Evolutionary conservation across 2,113 vertebrate species (phyloP).

Genomic region (Oreotrochilus melanogaster): DNA sequence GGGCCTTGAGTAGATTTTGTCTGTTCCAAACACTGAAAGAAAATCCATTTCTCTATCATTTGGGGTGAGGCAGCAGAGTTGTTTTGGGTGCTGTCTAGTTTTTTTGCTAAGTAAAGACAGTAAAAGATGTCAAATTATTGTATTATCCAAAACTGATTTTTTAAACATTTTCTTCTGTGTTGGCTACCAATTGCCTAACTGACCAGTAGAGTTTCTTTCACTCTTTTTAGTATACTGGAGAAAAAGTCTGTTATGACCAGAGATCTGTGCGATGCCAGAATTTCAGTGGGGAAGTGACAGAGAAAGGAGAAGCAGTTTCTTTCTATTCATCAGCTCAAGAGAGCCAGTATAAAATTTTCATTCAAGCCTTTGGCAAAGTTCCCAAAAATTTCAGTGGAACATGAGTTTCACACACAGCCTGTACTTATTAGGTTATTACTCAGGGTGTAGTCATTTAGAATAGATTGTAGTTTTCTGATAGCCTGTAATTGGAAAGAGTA

Average conservation of each 20-base stretch:
- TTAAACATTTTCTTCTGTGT: neutral
- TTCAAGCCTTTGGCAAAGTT: slow-evolving; percentile 53
- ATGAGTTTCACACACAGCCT: slow-evolving; percentile 41
- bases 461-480: neutral
- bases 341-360: slow-evolving; percentile 18
- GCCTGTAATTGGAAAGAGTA: neutral
- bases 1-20: neutral
- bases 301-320: neutral
- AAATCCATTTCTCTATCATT: neutral
- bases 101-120: neutral
- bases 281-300: slow-evolving; percentile 4
- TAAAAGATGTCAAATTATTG: neutral
- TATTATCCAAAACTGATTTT: neutral
- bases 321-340: slow-evolving; percentile 3
- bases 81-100: neutral
- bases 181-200: neutral
- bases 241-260: neutral
- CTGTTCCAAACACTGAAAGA: neutral
- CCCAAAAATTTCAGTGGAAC: slow-evolving; percentile 13
- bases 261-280: neutral
- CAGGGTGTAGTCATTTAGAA: neutral
- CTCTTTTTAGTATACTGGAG: neutral
- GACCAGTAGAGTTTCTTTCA: neutral
- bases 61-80: neutral
- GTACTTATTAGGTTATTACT: slow-evolving; percentile 3